Base-by-base conservation (phyloP, 2,888 invertebrate species). In the Andrena hattorfiana region DNA sequence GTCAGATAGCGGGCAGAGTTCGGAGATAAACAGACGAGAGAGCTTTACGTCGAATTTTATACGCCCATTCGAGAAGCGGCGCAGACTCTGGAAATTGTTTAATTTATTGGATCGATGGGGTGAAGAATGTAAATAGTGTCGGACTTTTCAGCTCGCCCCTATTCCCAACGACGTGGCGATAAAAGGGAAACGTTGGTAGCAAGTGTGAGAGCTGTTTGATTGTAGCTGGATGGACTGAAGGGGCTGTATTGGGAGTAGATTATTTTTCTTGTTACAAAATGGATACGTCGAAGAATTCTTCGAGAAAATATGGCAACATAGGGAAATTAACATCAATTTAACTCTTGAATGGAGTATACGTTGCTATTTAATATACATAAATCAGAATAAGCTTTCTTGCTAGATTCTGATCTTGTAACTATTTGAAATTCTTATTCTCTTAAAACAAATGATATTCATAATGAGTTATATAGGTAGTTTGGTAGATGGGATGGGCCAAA, bases 41-140 rank as follows among this genome's bases (percentile, higher is more conserved):
- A 69, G 78, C 56, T 62, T 68, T 66, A 70, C 64, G 70, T 80
- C 68, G 73, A 77, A 77, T 67, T 87, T 87, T 87, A 87, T 66
- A 80, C 59, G 35, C 32, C 32, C 60, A 23, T 76, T 73, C 59
- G 71, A 67, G 20, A 7, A n/a, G n/a, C 23, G 35, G 42, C 35
- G 28, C 16, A 49, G n/a, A n/a, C 60, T 28, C 8, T 13, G 20
- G 8, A 20, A 73, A 77, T 73, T 71, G 28, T 77, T 73, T 67
- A 66, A 73, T 66, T 73, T 62, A 42, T 56, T 13, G 73, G 20
- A 51, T 42, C 51, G 20, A 28, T 13, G 20, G 16, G 13, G 20
- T n/a, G 63, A 63, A 30, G 64, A 56, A 56, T 77, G 71, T 56
- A 59, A 63, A 48, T 54, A 56, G 48, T 30, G n/a, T 26, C 48